A percentile compares a stretch with the other conserved stretches of the same genome.
Evolutionary conservation across 2,797 vertebrate species (phyloP).

Genomic region (Thripadectes ignobilis): DNA sequence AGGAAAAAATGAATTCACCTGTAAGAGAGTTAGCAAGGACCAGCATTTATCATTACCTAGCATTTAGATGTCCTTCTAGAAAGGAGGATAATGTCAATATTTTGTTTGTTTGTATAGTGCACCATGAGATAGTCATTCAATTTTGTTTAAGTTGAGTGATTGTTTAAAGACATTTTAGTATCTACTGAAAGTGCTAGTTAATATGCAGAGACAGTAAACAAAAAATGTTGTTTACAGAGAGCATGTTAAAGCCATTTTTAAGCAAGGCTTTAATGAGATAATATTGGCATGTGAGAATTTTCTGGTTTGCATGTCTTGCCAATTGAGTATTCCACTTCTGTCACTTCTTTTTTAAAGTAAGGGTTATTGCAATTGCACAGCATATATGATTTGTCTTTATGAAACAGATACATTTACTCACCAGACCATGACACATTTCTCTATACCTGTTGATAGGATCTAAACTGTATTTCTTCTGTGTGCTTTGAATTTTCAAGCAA

Average conservation of each 20-base stretch:
- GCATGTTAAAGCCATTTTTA: constrained; percentile 22
- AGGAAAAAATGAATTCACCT: not conserved
- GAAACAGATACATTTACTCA: constrained; percentile 18
- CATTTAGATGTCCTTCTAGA: not conserved
- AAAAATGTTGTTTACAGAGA: not conserved
- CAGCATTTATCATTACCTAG: not conserved
- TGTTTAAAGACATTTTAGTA: not conserved
- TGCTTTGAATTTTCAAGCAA: constrained; percentile 8
- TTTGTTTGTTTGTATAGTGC: not conserved
- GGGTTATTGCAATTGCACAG: not conserved
- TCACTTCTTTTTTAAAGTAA: constrained; percentile 18
- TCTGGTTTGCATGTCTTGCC: not conserved
- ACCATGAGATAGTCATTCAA: not conserved
- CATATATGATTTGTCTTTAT: constrained; percentile 41
- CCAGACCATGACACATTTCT: not conserved
- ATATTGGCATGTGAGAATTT: constrained; percentile 4
- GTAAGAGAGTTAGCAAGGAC: not conserved
- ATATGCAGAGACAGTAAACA: constrained; percentile 10
- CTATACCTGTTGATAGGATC: not conserved
- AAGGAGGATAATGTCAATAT: not conserved
- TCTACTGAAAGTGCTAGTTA: not conserved
- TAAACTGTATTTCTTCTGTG: not conserved
- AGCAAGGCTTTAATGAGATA: constrained; percentile 22
- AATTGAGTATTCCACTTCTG: constrained; percentile 31
- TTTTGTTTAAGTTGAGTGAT: not conserved